phyloP scores from a whole-genome alignment of 2,113 vertebrate genomes.

The Pomatostomus ruficeps region DNA sequence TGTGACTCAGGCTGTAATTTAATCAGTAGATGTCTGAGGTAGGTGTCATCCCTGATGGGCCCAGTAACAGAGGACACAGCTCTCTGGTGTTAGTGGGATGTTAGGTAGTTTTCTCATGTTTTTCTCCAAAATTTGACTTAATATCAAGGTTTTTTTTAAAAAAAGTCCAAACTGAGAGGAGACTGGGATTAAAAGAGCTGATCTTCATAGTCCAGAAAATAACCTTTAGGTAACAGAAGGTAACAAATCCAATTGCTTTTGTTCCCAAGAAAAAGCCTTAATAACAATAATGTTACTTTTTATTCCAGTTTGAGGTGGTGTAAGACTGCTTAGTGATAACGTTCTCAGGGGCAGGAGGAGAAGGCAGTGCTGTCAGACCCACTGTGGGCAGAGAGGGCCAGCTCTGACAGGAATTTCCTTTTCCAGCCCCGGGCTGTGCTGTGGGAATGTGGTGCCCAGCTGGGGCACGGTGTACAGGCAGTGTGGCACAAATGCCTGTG shows the following conservation, averaged over 20 bases:
- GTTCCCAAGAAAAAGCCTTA: background rate
- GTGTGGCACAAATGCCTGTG: background rate
- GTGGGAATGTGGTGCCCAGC: background rate
- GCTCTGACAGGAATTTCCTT: rapidly evolving
- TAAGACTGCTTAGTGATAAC: background rate
- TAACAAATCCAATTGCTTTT: background rate
- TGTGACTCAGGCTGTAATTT: background rate
- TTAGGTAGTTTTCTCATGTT: background rate
- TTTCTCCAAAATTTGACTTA: background rate
- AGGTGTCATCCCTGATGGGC: background rate
- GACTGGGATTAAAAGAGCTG: background rate
- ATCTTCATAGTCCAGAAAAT: background rate
- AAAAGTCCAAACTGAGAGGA: background rate
- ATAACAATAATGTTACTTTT: background rate
- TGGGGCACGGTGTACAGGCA: background rate
- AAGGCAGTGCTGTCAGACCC: rapidly evolving
- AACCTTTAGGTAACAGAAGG: no score
- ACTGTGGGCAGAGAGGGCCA: background rate
- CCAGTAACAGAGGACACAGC: background rate
- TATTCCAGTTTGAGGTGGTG: background rate
- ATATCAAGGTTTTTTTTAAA: background rate
- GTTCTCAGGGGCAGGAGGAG: background rate
- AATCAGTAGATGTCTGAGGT: background rate
- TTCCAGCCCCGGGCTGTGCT: background rate
- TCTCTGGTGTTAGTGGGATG: background rate